Evolutionary conservation across 2,113 vertebrate genomes (phyloP).

Genomic region (Cyanoramphus novaezelandiae): DNA sequence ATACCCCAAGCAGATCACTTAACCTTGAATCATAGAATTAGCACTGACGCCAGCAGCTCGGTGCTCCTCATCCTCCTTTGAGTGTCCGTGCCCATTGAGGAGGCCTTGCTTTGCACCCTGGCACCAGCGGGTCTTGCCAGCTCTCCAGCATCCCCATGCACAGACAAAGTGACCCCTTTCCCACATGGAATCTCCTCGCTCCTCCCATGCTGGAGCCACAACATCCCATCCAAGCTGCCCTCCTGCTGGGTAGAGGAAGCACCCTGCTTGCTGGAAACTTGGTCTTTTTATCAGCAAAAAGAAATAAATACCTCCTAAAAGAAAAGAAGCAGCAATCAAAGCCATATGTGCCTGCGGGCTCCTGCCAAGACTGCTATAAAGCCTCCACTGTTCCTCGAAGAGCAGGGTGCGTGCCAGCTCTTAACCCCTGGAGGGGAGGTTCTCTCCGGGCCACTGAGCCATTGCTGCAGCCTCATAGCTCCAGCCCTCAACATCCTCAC

Average conservation of each 20-base stretch:
- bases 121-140: background rate
- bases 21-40: background rate
- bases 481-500: accelerated
- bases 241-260: background rate
- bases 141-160: background rate
- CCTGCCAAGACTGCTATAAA: slow-evolving; percentile 10
- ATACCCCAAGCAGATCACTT: accelerated
- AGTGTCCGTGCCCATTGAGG: background rate
- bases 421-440: background rate
- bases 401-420: background rate
- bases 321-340: slow-evolving; percentile 21
- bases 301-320: background rate
- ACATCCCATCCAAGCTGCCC: background rate
- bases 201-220: accelerated
- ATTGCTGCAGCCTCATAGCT: background rate
- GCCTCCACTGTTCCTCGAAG: slow-evolving; percentile 53
- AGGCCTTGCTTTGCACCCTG: background rate
- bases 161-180: background rate
- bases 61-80: background rate
- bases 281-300: slow-evolving; percentile 43
- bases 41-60: background rate
- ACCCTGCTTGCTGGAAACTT: background rate
- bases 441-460: background rate
- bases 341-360: slow-evolving; percentile 23
- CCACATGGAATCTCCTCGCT: background rate